Conservation (phyloP, 2,797 vertebrate genomes). For the Serranus cabrilla region DNA sequence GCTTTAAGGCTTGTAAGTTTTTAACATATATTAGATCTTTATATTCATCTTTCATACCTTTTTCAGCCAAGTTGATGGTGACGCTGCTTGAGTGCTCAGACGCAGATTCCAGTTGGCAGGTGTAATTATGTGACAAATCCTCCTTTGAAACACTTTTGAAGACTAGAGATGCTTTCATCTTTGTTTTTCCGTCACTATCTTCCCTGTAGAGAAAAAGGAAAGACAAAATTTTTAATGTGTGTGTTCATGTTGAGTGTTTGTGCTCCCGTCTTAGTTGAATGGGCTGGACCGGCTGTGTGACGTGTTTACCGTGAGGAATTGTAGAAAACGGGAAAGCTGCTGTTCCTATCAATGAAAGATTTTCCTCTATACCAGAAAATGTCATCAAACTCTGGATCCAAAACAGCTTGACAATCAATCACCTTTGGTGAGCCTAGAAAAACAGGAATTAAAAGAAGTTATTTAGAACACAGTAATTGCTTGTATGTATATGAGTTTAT, state of each 20-base stretch:
- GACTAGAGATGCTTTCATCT: conserved; percentile 44
- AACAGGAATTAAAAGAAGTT: not conserved
- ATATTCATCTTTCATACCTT: conserved; percentile 29
- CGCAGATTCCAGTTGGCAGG: conserved; percentile 51
- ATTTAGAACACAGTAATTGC: not conserved
- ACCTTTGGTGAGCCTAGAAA: conserved; percentile 43
- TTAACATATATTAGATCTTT: no score
- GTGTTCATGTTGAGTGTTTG: not conserved
- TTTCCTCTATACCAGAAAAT: conserved; percentile 53
- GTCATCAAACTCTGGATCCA: not conserved
- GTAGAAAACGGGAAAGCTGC: conserved; percentile 46
- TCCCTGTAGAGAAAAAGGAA: conserved; percentile 31
- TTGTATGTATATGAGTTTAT: not conserved
- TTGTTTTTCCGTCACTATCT: rapidly evolving
- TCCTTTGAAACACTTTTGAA: conserved; percentile 58
- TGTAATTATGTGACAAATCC: conserved; percentile 57
- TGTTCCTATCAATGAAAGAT: not conserved
- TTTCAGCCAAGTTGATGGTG: conserved; percentile 37
- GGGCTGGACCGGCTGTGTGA: not conserved
- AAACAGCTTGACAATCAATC: conserved; percentile 49
- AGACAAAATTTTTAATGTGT: not conserved
- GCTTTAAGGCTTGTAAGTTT: no score
- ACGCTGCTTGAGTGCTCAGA: rapidly evolving
- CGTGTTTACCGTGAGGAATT: conserved; percentile 39
- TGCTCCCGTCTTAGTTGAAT: not conserved